Evolutionary conservation across 2,797 vertebrate species (phyloP).

Genomic region (Sebastes alutus): DNA sequence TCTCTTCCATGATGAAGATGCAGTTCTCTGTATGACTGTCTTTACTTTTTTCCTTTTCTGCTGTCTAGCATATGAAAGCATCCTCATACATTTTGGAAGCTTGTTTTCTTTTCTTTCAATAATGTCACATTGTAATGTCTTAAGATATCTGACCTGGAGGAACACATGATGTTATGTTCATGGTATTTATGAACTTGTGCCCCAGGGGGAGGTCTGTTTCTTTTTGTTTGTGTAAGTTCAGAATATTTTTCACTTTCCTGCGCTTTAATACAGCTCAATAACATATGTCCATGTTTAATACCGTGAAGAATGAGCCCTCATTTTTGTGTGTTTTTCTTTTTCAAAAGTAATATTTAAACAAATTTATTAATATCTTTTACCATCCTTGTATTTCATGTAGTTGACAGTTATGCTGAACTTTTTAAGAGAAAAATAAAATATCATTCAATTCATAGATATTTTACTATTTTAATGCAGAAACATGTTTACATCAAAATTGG

Average conservation of each 20-base stretch:
- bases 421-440: conserved; percentile 13
- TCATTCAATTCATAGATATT: conserved; percentile 22
- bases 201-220: conserved; percentile 1
- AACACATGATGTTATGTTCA: conserved; percentile 15
- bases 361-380: neutral
- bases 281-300: conserved; percentile 40
- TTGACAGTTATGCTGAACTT: conserved; percentile 34
- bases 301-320: conserved; percentile 28
- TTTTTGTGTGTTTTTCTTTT: conserved; percentile 24
- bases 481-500: conserved; percentile 70
- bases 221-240: neutral
- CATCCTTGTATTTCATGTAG: conserved; percentile 39
- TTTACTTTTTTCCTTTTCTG: conserved; percentile 1
- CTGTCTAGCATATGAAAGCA: neutral
- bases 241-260: conserved; percentile 25
- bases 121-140: conserved; percentile 38
- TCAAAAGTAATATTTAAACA: conserved; percentile 14
- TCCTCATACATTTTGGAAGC: conserved; percentile 4
- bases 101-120: conserved; percentile 1
- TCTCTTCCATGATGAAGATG: neutral
- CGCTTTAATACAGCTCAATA: conserved; percentile 30
- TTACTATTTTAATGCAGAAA: conserved; percentile 44
- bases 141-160: conserved; percentile 12
- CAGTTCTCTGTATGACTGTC: neutral
- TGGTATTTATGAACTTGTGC: conserved; percentile 15